These are phyloP conservation scores for Hyposoter dolosus DNA, from an alignment of 2,888 invertebrate genomes.

Conservation along the genomic window DNA sequence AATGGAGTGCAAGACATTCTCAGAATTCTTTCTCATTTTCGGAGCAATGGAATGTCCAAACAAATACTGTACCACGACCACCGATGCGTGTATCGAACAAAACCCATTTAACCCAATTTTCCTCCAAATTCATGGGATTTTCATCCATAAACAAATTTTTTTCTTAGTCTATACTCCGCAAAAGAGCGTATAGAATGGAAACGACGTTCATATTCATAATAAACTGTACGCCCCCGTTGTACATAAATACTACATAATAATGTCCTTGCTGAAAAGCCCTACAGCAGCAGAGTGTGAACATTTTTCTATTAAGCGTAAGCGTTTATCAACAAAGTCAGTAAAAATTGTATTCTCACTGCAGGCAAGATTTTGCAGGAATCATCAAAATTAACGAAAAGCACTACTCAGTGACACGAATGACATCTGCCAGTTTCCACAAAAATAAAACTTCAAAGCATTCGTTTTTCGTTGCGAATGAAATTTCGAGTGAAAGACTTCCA, in stretches of 20 bases:
- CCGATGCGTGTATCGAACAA: neutral
- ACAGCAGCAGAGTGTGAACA: neutral
- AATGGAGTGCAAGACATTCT: neutral
- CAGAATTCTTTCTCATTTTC: constrained; percentile 44
- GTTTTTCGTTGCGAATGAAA: neutral
- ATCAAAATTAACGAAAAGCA: neutral
- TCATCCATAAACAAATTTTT: too few relatives aligned
- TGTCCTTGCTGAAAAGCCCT: neutral
- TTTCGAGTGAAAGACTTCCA: neutral
- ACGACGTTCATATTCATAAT: neutral
- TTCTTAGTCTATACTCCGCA: neutral
- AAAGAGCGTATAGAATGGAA: neutral
- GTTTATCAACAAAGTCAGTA: neutral
- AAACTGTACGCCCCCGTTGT: neutral
- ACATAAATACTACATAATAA: neutral
- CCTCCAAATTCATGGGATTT: too few relatives aligned
- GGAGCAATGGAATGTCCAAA: constrained; percentile 41
- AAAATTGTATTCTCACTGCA: neutral
- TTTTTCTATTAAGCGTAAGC: neutral
- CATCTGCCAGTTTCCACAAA: neutral
- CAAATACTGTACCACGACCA: constrained; percentile 31
- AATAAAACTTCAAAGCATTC: neutral
- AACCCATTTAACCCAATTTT: neutral
- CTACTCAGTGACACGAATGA: neutral
- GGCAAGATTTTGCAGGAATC: neutral